Conservation (phyloP, 2,797 vertebrate genomes). For the Acrossocheilus fasciatus region DNA sequence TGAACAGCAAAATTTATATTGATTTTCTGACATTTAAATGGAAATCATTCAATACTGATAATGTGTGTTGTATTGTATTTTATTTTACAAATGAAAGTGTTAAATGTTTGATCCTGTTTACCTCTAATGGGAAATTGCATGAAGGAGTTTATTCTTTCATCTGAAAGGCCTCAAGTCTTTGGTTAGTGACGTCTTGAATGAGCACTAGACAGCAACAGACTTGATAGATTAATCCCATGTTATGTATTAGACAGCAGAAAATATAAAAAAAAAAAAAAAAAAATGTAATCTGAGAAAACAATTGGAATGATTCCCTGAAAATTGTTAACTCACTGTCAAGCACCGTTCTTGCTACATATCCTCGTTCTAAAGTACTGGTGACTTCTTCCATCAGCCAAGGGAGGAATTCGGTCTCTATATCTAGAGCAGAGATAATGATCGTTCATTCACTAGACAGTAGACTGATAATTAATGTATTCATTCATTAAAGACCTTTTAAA, state of each 20-base stretch:
- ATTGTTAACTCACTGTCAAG: conserved; percentile 85
- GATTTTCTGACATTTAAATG: not conserved
- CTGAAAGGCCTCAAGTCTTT: conserved; percentile 68
- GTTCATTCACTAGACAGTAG: not conserved
- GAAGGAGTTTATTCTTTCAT: conserved; percentile 5
- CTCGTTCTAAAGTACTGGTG: conserved; percentile 78
- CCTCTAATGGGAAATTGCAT: not conserved
- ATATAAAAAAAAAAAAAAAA: not conserved
- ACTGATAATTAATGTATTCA: not conserved
- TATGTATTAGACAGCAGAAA: not conserved
- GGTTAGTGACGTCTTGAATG: conserved; percentile 79
- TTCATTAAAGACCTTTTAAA: not conserved
- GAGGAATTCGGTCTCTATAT: conserved; percentile 88
- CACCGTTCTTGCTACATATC: conserved; percentile 77
- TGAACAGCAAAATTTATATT: not conserved
- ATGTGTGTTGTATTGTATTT: not conserved
- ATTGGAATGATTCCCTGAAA: not conserved
- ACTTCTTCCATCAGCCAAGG: conserved; percentile 88
- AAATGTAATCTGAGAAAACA: no score
- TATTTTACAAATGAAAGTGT: not conserved
- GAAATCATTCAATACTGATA: not conserved
- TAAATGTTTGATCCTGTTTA: not conserved
- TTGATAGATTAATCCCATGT: not conserved
- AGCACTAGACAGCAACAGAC: conserved; percentile 57
- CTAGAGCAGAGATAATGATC: conserved; percentile 68